Evolutionary conservation across 2,888 invertebrate species (phyloP), one percentile per base, ranked within the genome.

Genomic region (Ochropacha duplaris): DNA sequence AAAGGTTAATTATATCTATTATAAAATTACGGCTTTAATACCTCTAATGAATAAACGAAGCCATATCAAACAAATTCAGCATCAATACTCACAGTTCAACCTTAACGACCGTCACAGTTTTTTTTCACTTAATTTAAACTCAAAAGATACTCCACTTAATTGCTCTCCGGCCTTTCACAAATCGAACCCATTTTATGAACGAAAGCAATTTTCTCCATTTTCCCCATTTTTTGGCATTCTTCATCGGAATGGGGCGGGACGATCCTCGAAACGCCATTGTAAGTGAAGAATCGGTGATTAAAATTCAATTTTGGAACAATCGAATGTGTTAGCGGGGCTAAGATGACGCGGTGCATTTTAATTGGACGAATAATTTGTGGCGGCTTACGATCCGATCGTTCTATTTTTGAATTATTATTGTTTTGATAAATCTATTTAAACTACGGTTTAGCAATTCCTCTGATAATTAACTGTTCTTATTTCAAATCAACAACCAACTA

Each of bases 221-320:
- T 88, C 89, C 85, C 83, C 62, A 87, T 90, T 92, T 92, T 92
- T 92, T 91, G 90, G 88, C 86, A 86, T 88, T 85, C 86, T 83
- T 78, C 71, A 63, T 44, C 44, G 44, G 16, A 9, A 52, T 67
- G 68, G 71, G 66, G 67, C 62, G 64, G 68, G 74, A 78, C 83
- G 81, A 75, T 71, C 69, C 60, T 73, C 79, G 71, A 19, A 19
- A 44, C 19, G 74, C 89, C 84, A 88, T 92, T 92, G 91, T 92
- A 79, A 86, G 82, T 75, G 86, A 87, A 87, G 87, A 84, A 85
- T 86, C 86, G 91, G 91, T 90, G 90, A 92, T 92, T 92, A 92
- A 92, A 92, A 92, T 92, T 92, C 92, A 92, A 92, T 92, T 91
- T 92, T 84, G 82, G 91, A 86, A 92, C 92, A 92, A 91, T 92